Conservation (phyloP, 2,113 vertebrate genomes). For the Agelaius tricolor region DNA sequence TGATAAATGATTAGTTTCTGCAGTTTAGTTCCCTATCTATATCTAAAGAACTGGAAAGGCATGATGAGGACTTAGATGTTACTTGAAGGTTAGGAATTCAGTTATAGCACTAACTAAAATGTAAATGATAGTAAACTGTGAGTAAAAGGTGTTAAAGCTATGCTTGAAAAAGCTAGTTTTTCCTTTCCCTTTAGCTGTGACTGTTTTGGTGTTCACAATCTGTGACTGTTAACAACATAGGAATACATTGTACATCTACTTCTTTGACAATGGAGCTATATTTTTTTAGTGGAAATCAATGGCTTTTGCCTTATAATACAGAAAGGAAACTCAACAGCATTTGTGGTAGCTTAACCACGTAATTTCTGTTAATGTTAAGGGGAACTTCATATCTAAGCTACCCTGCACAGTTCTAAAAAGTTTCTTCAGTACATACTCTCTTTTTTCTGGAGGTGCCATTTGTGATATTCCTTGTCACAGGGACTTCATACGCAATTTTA, state of each 20-base stretch:
- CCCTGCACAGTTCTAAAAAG: not conserved
- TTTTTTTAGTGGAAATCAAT: not conserved
- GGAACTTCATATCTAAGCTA: not conserved
- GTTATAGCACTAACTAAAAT: not conserved
- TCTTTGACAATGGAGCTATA: not conserved
- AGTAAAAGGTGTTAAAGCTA: not conserved
- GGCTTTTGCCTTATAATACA: not conserved
- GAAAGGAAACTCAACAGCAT: not conserved
- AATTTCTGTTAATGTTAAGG: conserved; percentile 9
- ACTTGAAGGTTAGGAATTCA: not conserved
- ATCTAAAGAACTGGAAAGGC: not conserved
- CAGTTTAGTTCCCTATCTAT: not conserved
- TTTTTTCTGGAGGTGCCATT: conserved; percentile 21
- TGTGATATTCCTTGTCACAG: conserved; percentile 17
- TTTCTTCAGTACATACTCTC: conserved; percentile 19
- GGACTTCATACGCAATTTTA: not conserved
- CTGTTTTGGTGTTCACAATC: not conserved
- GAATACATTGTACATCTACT: not conserved
- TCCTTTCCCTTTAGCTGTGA: not conserved
- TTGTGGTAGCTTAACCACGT: conserved; percentile 8
- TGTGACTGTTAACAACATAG: not conserved
- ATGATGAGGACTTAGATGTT: not conserved
- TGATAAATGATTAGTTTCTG: not conserved
- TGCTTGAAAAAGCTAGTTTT: not conserved
- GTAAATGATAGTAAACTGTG: not conserved